Base-by-base conservation (phyloP, 2,113 vertebrate species). In the Pomatorhinus ruficollis region DNA sequence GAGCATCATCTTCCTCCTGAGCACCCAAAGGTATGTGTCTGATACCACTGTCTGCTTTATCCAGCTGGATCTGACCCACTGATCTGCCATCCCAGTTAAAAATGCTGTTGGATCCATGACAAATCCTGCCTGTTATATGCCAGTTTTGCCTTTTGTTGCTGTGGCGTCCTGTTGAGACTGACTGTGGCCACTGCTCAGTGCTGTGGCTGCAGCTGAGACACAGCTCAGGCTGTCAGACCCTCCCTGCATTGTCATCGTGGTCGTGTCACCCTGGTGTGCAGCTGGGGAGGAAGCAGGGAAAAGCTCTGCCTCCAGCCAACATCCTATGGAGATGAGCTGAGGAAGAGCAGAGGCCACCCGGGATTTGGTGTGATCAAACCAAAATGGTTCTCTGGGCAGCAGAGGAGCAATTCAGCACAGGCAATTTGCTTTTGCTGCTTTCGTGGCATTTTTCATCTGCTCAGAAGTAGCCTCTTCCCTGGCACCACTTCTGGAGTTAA, bases 121-220 rank as follows among this genome's bases (percentile, higher is more conserved):
- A 2, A 40, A n/a, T 40, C 18, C 37, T 9, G 6, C 54, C 22
- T 37, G 6, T 3, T 25, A 1, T 0, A 0, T 52, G 68, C 37
- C 28, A 7, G 25, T 49, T 61, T 53, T 53, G 39, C 68, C n/a
- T 19, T 40, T 1, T 0, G 2, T 39, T 0, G 0, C 54, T 65
- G 60, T 30, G 20, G 31, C 1, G 0, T 28, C 44, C 52, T n/a
- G 61, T 52, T 82, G 52, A 14, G 53, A 52, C 33, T 1, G 3
- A 3, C 40, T 75, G 44, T 68, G 87, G 68, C 61, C 61, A 1
- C 65, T 19, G 37, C 47, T 4, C 18, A 5, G 70, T 15, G 37
- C 10, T 1, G 10, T 33, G 69, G 50, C 33, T 31, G 64, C 53
- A 68, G 80, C 91, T 54, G 79, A 72, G 69, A 37, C 50, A 11